Conservation (phyloP, 2,888 invertebrate species). For the Hybos culiciformis region DNA sequence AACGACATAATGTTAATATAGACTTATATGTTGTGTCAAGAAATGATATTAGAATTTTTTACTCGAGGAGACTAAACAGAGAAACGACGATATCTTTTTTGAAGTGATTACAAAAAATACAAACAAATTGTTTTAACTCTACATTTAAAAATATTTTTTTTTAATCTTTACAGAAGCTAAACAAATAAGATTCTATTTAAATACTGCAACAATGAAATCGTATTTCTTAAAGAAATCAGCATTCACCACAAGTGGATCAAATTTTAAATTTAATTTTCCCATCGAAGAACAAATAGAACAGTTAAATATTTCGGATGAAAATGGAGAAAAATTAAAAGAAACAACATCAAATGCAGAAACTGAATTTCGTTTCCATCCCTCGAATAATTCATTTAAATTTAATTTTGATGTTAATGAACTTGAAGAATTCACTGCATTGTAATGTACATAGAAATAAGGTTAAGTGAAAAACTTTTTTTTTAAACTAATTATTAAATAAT, state of each 20-base stretch:
- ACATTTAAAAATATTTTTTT: slow-evolving; percentile 15
- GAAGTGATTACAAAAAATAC: too few relatives aligned
- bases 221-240: slow-evolving; percentile 55
- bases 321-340: slow-evolving; percentile 13
- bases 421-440: too few relatives aligned
- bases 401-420: slow-evolving; percentile 44
- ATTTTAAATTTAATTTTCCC: slow-evolving; percentile 44
- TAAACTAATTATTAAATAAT: too few relatives aligned
- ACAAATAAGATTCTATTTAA: slow-evolving; percentile 44
- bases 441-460: too few relatives aligned
- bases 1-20: too few relatives aligned
- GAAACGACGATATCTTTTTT: too few relatives aligned
- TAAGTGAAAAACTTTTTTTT: too few relatives aligned
- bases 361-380: slow-evolving; percentile 21
- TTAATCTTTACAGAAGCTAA: slow-evolving; percentile 39
- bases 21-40: too few relatives aligned
- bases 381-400: slow-evolving; percentile 48
- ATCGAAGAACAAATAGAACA: slow-evolving; percentile 20
- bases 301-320: slow-evolving; percentile 1
- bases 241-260: slow-evolving; percentile 38
- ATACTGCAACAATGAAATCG: slow-evolving; percentile 43
- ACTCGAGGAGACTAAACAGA: too few relatives aligned
- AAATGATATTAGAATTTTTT: too few relatives aligned
- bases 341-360: neutral
- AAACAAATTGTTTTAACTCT: slow-evolving; percentile 16